Base-by-base conservation (phyloP, 1,140 invertebrate genomes). In the Drosophila ohnishii region DNA sequence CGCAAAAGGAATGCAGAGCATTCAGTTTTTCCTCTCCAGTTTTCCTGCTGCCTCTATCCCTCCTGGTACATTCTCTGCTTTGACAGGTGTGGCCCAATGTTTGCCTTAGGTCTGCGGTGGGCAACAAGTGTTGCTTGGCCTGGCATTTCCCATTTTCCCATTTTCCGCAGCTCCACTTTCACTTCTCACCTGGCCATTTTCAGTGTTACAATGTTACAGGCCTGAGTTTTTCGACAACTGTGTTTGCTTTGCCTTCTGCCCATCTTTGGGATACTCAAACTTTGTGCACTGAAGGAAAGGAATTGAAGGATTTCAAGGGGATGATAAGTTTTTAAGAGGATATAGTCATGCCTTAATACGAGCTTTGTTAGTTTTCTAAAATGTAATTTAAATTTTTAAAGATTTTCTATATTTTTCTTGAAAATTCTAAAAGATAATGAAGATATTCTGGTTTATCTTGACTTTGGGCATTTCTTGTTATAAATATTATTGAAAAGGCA, bases 91-190 rank as follows among this genome's bases (percentile, higher is more conserved):
- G 76, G 62, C 75, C 11, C 30, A 13, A 28, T 72, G 64, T 70
- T 75, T 80, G 51, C 40, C 44, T 39, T 44, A 39, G 42, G 34
- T 61, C 55, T 50, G 57, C 47, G 78, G 42, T 58, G 44, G 80
- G 80, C 80, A 84, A 84, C 80, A 84, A 84, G 80, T 85, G 77
- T 44, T 61, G 51, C 13, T 16, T 58, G 35, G 19, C 16, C 69
- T 55, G 58, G 25, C 25, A 25, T 57, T 63, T 58, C 25, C 30
- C 25, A 55, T 48, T 57, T 63, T 58, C 25, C 30, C 25, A 55
- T 48, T 61, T 69, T 60, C 25, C 35, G 28, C 30, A 55, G 51
- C 30, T n/a, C 57, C 30, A 34, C 42, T 51, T 22, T 30, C 30
- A 32, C 47, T 35, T 30, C 32, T 35, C 65, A 34, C 28, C 44